Conservation (phyloP, 2,797 vertebrate species). For the Lacerta viridis region DNA sequence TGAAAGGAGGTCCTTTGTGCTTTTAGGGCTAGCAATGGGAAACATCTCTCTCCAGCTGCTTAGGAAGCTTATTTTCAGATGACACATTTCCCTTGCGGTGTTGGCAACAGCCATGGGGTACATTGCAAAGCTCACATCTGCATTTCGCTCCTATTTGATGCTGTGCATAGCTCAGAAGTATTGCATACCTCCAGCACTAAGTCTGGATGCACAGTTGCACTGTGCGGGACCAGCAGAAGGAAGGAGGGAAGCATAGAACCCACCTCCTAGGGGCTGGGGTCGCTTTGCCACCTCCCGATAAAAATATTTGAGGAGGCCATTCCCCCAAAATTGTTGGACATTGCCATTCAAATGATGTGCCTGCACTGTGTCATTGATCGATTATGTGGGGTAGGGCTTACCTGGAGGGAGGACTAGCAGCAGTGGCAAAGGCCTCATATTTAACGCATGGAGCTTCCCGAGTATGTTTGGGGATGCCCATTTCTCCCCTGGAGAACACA, state of each 20-base stretch:
- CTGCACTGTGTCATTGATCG: too few relatives aligned
- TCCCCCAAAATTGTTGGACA: too few relatives aligned
- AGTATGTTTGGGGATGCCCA: background rate
- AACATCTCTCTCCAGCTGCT: background rate
- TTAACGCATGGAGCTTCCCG: background rate
- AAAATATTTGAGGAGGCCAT: too few relatives aligned
- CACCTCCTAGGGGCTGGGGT: too few relatives aligned
- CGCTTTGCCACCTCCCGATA: too few relatives aligned
- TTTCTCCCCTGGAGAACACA: background rate
- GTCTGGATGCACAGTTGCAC: background rate
- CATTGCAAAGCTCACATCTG: background rate
- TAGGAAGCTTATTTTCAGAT: accelerated
- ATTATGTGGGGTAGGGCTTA: too few relatives aligned
- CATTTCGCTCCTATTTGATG: background rate
- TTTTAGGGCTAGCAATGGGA: slow-evolving; percentile 34
- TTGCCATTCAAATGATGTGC: too few relatives aligned
- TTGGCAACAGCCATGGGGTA: accelerated
- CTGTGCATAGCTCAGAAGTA: slow-evolving; percentile 21
- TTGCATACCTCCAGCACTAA: background rate
- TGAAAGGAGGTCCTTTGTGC: slow-evolving; percentile 23
- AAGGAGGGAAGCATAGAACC: background rate
- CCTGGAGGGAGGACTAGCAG: too few relatives aligned
- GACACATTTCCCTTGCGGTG: accelerated
- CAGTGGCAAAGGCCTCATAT: too few relatives aligned
- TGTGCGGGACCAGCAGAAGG: background rate